Conservation (phyloP, 2,113 vertebrate species). For the Stictonetta naevosa region DNA sequence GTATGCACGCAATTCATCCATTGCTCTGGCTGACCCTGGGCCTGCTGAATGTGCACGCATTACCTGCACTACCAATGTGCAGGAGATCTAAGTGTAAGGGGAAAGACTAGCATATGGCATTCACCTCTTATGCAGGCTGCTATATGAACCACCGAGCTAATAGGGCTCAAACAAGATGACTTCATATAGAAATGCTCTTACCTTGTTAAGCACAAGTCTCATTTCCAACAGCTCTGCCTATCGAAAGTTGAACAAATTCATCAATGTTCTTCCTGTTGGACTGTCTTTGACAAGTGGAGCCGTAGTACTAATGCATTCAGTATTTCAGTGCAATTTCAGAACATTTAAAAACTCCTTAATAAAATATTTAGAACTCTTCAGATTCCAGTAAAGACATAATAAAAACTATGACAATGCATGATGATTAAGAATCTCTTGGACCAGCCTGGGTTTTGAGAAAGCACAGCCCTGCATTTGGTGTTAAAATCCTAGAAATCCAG, state of each 20-base stretch:
- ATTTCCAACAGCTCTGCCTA: not conserved
- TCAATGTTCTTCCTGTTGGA: not conserved
- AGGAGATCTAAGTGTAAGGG: not conserved
- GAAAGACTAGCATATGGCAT: not conserved
- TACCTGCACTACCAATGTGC: not conserved
- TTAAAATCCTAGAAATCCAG: not conserved
- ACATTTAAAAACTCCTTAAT: not conserved
- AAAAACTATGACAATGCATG: not conserved
- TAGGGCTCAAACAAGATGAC: not conserved
- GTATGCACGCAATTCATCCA: not conserved
- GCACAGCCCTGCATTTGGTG: not conserved
- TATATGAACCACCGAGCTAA: not conserved
- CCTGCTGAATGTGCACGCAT: rapidly evolving
- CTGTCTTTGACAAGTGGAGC: not conserved
- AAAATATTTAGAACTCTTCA: not conserved
- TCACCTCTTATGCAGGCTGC: not conserved
- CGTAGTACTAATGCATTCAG: not conserved
- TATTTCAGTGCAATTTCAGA: not conserved
- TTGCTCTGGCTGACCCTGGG: not conserved
- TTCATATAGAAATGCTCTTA: rapidly evolving
- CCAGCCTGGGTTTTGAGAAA: not conserved
- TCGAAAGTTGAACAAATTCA: not conserved
- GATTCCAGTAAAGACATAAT: not conserved
- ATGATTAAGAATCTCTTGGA: not conserved
- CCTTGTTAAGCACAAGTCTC: not conserved